phyloP scores from a whole-genome alignment of 2,888 invertebrate genomes.

The Patella ulyssiponensis region DNA sequence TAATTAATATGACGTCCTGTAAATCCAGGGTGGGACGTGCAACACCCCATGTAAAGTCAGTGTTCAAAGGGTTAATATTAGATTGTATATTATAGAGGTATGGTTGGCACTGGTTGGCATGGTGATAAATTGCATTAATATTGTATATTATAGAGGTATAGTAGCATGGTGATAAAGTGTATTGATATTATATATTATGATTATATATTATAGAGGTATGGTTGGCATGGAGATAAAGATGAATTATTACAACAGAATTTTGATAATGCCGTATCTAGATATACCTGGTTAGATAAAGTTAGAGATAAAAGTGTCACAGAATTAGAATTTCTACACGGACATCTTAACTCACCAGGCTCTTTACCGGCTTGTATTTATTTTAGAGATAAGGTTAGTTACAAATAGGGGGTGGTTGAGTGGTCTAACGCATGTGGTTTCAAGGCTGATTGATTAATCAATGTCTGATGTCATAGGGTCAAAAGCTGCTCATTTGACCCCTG shows the following conservation, averaged over 20 bases:
- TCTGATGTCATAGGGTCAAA: no score
- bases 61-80: no score
- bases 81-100: no score
- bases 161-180: slow-evolving; percentile 61
- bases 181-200: neutral
- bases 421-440: neutral
- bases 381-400: slow-evolving; percentile 55
- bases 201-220: slow-evolving; percentile 60
- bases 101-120: no score
- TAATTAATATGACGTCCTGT: no score
- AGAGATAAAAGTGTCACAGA: slow-evolving; percentile 68
- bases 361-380: slow-evolving; percentile 63
- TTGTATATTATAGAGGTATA: slow-evolving; percentile 59
- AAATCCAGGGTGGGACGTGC: no score
- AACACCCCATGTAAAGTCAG: no score
- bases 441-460: no score
- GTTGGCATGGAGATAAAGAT: slow-evolving; percentile 66
- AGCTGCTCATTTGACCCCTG: no score
- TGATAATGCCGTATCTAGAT: slow-evolving; percentile 59
- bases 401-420: neutral
- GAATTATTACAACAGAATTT: slow-evolving; percentile 62
- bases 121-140: no score
- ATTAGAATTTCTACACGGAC: slow-evolving; percentile 67
- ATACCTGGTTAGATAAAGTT: slow-evolving; percentile 61
- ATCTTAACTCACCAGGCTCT: slow-evolving; percentile 63